Evolutionary conservation across 2,888 invertebrate species (phyloP), one percentile per base, ranked within the genome.

Genomic region (Xanthia togata): DNA sequence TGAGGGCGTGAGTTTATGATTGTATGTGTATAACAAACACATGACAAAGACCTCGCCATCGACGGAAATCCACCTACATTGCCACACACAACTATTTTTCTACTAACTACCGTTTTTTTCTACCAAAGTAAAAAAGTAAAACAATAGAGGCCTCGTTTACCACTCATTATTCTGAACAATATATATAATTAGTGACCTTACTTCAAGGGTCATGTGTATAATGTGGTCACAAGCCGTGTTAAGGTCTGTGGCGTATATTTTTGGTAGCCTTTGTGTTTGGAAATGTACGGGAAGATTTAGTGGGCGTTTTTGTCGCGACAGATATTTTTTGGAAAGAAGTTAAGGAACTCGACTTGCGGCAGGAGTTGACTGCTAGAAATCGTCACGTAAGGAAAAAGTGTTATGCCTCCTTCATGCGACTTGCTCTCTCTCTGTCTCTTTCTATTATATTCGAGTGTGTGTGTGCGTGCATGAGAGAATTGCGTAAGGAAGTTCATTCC

Each of bases 161-260:
- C 53, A n/a, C n/a, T n/a, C n/a, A n/a, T n/a, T 65, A 63, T 70
- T 35, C 14, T 68, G 73, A 70, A 85, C 85, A 83, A 85, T 84
- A 79, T 75, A 85, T 84, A 79, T 75, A 76, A 77, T 78, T 69
- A 65, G 60, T 67, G 83, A 71, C 87, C 86, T 85, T 76, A 81
- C n/a, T 44, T 5, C 55, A 59, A 50, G 80, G 81, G 85, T 79
- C 85, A 76, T 70, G 50, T 53, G 38, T n/a, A 41, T 76, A 75
- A 59, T 81, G 76, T 79, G 85, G 12, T 35, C 79, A 78, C 12
- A 23, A 59, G 35, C 70, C 73, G 77, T 85, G 78, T 73, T n/a
- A 78, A 70, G 73, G 59, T 60, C 47, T 41, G 68, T 47, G 8
- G 6, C 9, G 60, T 26, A 9, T 44, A 69, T 72, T 44, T 70